Percentiles rank a stretch among this genome's conserved stretches.
Evolutionary conservation across 2,888 invertebrate genomes (phyloP).

Genomic region (Coelopa pilipes): DNA sequence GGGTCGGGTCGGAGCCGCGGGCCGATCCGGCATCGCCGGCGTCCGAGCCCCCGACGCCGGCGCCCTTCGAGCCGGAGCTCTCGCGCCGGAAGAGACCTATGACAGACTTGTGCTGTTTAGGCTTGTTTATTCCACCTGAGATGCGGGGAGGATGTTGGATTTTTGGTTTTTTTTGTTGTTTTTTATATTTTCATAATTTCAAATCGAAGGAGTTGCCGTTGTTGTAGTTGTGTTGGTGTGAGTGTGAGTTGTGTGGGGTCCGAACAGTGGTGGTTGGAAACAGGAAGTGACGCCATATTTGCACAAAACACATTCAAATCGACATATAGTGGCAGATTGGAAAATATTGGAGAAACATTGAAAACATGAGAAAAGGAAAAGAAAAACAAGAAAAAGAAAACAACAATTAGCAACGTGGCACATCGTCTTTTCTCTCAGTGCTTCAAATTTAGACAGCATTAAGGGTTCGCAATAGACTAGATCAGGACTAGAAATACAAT

Average conservation of each 20-base stretch:
- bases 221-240: constrained; percentile 11
- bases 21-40: constrained; percentile 53
- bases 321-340: constrained; percentile 26
- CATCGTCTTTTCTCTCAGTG: too few species aligned
- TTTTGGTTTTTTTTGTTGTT: constrained; percentile 27
- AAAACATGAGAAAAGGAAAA: constrained; percentile 39
- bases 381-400: constrained; percentile 36
- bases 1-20: constrained; percentile 70
- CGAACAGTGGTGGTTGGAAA: constrained; percentile 4
- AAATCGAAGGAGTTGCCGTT: constrained; percentile 4
- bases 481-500: too few species aligned
- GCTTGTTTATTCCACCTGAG: constrained; percentile 86
- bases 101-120: constrained; percentile 85
- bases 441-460: too few species aligned
- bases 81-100: constrained; percentile 89
- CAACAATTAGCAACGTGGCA: constrained; percentile 3
- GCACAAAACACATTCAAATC: constrained; percentile 28
- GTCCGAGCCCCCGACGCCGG: constrained; percentile 69
- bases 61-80: constrained; percentile 75
- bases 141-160: constrained; percentile 34
- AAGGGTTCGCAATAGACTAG: too few species aligned
- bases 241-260: constrained; percentile 13
- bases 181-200: constrained; percentile 1
- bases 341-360: constrained; percentile 42
- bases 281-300: constrained; percentile 26